Evolutionary conservation across 1,140 invertebrate species (phyloP).

Genomic region (Chrysopa pallens): DNA sequence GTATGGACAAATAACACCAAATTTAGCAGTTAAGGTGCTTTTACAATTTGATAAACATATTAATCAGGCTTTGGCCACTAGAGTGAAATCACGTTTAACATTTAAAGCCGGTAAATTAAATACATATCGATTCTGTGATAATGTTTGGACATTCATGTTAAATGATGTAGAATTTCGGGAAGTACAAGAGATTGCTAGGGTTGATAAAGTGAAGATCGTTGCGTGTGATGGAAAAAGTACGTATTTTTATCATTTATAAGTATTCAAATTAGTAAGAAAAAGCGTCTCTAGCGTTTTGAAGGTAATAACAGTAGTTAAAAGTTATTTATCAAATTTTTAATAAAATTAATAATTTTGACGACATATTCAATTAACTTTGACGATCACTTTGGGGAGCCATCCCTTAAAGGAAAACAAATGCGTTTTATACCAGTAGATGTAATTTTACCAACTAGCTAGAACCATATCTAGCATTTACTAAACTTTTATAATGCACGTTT

Average conservation of each 20-base stretch:
- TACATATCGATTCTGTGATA: slow-evolving; percentile 98
- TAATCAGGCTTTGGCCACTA: slow-evolving; percentile 80
- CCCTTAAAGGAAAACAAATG: too few species aligned
- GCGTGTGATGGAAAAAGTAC: slow-evolving; percentile 97
- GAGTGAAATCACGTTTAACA: slow-evolving; percentile 79
- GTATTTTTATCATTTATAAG: slow-evolving; percentile 11
- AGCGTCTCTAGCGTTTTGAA: not conserved
- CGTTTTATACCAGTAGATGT: too few species aligned
- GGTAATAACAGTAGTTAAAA: not conserved
- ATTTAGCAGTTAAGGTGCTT: slow-evolving; percentile 79
- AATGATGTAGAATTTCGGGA: slow-evolving; percentile 97
- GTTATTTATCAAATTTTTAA: not conserved
- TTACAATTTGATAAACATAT: slow-evolving; percentile 95
- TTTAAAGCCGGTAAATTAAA: slow-evolving; percentile 96
- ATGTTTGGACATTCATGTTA: slow-evolving; percentile 99
- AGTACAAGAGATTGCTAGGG: slow-evolving; percentile 82
- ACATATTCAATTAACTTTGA: not conserved
- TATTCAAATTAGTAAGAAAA: not conserved
- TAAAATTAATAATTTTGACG: not conserved
- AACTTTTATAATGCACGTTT: too few species aligned
- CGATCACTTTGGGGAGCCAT: too few species aligned
- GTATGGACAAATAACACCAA: slow-evolving; percentile 91
- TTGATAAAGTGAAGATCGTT: slow-evolving; percentile 98
- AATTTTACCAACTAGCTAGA: too few species aligned
- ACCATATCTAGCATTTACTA: too few species aligned